Evolutionary conservation across 2,113 vertebrate genomes (phyloP).

Genomic region (Barbus barbus): DNA sequence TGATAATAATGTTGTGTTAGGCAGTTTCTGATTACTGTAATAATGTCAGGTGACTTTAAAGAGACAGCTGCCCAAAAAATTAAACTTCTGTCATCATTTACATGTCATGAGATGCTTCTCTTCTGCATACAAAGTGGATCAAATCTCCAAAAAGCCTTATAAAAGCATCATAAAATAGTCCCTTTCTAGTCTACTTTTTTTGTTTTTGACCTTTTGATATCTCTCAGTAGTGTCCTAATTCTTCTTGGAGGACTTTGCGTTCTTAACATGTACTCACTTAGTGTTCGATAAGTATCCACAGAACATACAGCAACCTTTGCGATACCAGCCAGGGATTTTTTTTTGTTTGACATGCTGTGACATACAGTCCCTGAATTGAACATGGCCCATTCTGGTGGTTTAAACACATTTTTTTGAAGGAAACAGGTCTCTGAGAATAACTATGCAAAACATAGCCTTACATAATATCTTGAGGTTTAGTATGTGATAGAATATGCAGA

Average conservation of each 20-base stretch:
- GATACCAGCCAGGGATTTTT: not conserved
- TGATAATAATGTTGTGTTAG: not conserved
- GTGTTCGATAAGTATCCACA: not conserved
- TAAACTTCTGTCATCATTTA: too few relatives aligned
- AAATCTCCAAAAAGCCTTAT: not conserved
- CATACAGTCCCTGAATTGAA: not conserved
- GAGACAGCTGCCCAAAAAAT: not conserved
- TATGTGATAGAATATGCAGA: slow-evolving; percentile 42
- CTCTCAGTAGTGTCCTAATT: not conserved
- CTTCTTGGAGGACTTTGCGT: not conserved
- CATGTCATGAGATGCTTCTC: too few relatives aligned
- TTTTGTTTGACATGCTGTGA: not conserved
- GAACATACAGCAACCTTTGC: slow-evolving; percentile 1
- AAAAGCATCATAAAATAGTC: not conserved
- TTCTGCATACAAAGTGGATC: not conserved
- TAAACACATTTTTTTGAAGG: not conserved
- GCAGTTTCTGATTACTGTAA: not conserved
- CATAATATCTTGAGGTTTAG: slow-evolving; percentile 53
- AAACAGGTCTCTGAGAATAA: not conserved
- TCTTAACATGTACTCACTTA: not conserved
- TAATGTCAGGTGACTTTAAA: not conserved
- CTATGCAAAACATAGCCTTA: slow-evolving; percentile 39
- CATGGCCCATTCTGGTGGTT: not conserved
- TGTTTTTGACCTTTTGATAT: not conserved
- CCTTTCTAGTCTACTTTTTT: not conserved